These are phyloP conservation scores for Brachypodius melanocephalos DNA, from an alignment of 2,113 vertebrate species.

Conservation along the genomic window DNA sequence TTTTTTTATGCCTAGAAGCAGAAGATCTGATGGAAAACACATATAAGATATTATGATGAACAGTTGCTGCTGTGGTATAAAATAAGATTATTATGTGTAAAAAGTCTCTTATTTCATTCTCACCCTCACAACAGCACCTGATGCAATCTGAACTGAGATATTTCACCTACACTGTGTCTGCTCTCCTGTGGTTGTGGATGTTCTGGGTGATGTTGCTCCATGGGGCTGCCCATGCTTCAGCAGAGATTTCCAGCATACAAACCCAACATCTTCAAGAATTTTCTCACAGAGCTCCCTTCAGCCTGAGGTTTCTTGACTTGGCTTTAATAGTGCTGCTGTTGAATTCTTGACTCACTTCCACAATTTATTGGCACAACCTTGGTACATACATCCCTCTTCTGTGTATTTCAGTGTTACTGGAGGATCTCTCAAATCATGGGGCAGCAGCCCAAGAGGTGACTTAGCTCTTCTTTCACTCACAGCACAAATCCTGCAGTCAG, in stretches of 20 bases:
- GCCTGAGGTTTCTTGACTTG: not conserved
- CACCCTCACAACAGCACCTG: not conserved
- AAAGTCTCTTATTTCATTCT: not conserved
- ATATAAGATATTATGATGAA: not conserved
- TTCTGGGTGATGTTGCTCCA: not conserved
- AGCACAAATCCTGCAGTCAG: not conserved
- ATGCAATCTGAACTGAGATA: not conserved
- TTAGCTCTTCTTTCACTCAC: not conserved
- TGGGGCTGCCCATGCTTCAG: not conserved
- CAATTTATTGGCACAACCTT: not conserved
- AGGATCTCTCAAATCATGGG: not conserved
- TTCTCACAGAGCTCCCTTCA: not conserved
- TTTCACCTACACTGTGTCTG: not conserved
- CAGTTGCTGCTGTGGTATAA: not conserved
- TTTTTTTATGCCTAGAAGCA: not conserved
- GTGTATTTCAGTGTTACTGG: not conserved
- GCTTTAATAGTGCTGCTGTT: not conserved
- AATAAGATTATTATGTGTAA: not conserved
- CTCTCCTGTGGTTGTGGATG: not conserved
- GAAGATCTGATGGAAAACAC: not conserved
- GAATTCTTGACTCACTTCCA: not conserved
- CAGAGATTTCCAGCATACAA: not conserved
- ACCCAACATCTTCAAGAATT: not conserved
- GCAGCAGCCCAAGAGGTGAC: not conserved
- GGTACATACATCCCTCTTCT: not conserved